These are phyloP conservation scores for Lithosia quadra DNA, from an alignment of 2,888 invertebrate species.

Conservation along the genomic window DNA sequence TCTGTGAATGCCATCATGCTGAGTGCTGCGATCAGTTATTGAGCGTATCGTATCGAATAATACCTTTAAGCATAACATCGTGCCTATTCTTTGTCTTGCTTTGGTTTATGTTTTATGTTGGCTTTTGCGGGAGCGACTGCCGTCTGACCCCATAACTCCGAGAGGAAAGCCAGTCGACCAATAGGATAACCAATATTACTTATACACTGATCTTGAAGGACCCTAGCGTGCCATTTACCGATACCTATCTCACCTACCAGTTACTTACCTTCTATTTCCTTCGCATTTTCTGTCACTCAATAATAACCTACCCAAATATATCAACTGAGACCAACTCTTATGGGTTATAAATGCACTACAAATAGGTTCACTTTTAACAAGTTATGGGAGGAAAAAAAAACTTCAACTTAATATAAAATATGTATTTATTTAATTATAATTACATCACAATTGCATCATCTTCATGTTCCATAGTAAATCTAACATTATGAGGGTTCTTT, in stretches of 20 bases:
- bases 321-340: neutral
- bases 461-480: constrained; percentile 1
- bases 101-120: neutral
- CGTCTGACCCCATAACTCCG: neutral
- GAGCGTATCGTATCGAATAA: no score
- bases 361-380: neutral
- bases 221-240: no score
- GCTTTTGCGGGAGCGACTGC: neutral
- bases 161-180: neutral
- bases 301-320: neutral
- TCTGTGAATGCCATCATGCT: no score
- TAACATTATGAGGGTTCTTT: constrained; percentile 12
- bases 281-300: neutral
- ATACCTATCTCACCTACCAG: neutral
- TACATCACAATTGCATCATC: neutral
- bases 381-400: neutral
- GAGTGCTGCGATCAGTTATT: no score
- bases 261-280: neutral
- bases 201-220: neutral
- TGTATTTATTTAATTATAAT: neutral
- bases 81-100: no score
- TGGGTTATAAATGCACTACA: no score
- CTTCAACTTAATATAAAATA: neutral
- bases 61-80: no score
- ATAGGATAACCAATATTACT: no score